Evolutionary conservation across 2,113 vertebrate species (phyloP).

Genomic region (Solea senegalensis): DNA sequence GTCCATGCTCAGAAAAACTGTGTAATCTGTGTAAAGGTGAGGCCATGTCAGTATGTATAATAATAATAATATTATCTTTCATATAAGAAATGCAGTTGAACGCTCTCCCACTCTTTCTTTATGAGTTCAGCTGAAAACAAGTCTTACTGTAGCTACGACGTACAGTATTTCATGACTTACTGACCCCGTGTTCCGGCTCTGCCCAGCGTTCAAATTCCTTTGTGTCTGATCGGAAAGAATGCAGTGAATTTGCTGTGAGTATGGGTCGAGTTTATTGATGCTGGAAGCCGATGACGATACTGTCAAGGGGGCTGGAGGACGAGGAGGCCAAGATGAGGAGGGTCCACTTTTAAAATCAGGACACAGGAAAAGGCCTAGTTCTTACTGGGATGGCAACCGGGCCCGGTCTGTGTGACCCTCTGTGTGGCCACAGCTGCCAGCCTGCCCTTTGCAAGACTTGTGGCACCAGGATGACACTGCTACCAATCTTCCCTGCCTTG

Average conservation of each 20-base stretch:
- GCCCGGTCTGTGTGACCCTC: constrained; percentile 20
- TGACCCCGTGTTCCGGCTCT: constrained; percentile 38
- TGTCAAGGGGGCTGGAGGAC: constrained; percentile 18
- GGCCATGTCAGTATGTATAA: too few species aligned
- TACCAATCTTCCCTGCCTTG: constrained; percentile 44
- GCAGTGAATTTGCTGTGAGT: constrained; percentile 39
- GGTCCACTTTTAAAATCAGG: constrained; percentile 5
- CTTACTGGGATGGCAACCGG: constrained; percentile 4
- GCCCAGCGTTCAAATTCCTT: constrained; percentile 41
- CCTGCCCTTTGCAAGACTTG: constrained; percentile 34
- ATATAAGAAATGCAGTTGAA: too few species aligned
- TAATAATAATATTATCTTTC: too few species aligned
- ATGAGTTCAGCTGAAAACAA: background rate
- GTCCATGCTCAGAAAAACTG: too few species aligned
- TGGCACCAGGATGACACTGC: constrained; percentile 37
- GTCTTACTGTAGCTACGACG: background rate
- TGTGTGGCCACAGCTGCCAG: constrained; percentile 12
- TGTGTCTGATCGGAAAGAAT: constrained; percentile 53
- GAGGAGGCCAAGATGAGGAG: constrained; percentile 5
- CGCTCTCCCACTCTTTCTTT: background rate
- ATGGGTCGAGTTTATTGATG: constrained; percentile 56
- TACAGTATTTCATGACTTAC: constrained; percentile 24
- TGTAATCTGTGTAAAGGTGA: too few species aligned
- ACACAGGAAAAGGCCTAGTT: constrained; percentile 4
- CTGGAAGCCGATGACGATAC: constrained; percentile 44